Conservation (phyloP, 2,113 vertebrate genomes). For the Abramis brama region DNA sequence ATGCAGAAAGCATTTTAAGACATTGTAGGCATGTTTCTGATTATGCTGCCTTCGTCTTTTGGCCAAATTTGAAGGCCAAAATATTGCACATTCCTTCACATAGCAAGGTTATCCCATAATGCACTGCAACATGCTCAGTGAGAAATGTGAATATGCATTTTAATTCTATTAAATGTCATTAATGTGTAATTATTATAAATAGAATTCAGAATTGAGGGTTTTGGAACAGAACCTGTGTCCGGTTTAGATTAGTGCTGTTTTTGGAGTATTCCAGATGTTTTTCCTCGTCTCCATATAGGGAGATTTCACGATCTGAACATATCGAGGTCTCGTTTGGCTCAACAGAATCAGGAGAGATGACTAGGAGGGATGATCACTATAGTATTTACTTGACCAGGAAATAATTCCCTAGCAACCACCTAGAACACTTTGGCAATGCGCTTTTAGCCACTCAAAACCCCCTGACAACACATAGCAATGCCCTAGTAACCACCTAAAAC, state of each 20-base stretch:
- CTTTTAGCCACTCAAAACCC: neutral
- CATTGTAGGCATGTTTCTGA: neutral
- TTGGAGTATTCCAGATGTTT: neutral
- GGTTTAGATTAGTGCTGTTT: neutral
- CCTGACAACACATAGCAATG: neutral
- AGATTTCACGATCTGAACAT: neutral
- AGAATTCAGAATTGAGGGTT: neutral
- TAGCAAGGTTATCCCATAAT: neutral
- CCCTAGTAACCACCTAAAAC: neutral
- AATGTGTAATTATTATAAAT: neutral
- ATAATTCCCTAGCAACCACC: neutral
- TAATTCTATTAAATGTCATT: neutral
- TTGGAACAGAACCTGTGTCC: neutral
- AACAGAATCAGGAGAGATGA: neutral
- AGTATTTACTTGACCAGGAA: neutral
- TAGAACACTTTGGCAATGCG: neutral
- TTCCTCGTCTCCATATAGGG: neutral
- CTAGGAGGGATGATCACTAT: neutral
- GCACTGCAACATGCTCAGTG: neutral
- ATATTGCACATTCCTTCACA: neutral
- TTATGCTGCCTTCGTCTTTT: rapidly evolving
- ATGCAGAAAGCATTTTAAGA: neutral
- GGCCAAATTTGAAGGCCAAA: neutral
- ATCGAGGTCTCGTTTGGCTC: neutral
- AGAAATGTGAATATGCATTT: neutral